Conservation (phyloP, 2,888 invertebrate species). For the Chrysolina americana region DNA sequence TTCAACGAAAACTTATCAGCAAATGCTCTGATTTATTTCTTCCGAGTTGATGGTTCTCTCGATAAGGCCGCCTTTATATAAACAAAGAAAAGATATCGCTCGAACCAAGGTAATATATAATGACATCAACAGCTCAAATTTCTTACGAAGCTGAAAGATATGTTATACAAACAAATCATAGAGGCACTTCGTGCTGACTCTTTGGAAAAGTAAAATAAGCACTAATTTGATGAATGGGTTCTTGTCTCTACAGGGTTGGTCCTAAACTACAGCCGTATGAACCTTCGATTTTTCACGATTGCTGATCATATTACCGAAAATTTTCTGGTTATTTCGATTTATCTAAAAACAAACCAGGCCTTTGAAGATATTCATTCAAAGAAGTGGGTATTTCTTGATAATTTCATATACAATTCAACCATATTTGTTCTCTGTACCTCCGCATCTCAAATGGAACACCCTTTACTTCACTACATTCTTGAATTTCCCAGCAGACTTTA, state of each 20-base stretch:
- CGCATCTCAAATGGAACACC: no score
- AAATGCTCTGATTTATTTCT: slow-evolving; percentile 23
- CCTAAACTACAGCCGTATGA: not conserved
- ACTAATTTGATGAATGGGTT: slow-evolving; percentile 4
- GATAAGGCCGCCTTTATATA: slow-evolving; percentile 24
- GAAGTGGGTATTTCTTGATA: no score
- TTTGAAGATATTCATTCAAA: no score
- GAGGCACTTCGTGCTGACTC: slow-evolving; percentile 10
- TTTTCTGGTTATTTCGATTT: no score
- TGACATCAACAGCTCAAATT: slow-evolving; percentile 5
- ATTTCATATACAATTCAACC: no score
- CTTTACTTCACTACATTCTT: no score
- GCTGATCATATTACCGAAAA: no score
- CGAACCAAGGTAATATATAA: slow-evolving; percentile 24
- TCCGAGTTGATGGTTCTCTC: not conserved
- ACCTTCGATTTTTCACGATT: not conserved
- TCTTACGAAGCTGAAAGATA: slow-evolving; percentile 22
- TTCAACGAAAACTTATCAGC: slow-evolving; percentile 17
- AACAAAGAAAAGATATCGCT: slow-evolving; percentile 30
- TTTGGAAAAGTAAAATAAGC: not conserved
- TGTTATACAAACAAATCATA: slow-evolving; percentile 19
- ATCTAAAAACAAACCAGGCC: no score
- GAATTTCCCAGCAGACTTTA: no score
- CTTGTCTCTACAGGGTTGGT: not conserved
- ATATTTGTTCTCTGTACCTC: no score